These are phyloP conservation scores for Apodemia duryi DNA, from an alignment of 2,888 invertebrate genomes.

Conservation along the genomic window DNA sequence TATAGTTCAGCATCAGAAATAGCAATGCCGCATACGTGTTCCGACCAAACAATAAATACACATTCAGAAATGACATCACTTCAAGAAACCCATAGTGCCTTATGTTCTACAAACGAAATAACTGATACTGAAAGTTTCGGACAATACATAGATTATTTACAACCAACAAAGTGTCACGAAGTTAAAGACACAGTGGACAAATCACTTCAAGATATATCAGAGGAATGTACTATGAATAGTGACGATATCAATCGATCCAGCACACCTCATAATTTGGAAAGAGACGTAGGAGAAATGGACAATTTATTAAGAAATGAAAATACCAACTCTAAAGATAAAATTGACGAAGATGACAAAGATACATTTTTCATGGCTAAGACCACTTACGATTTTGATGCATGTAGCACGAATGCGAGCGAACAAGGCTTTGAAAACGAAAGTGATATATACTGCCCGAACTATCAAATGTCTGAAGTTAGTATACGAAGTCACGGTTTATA, in stretches of 20 bases:
- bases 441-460: slow-evolving; percentile 80
- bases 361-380: slow-evolving; percentile 65
- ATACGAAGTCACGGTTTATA: slow-evolving; percentile 82
- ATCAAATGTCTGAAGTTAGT: slow-evolving; percentile 82
- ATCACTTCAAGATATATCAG: slow-evolving; percentile 68
- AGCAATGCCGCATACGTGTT: slow-evolving; percentile 73
- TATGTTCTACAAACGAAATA: slow-evolving; percentile 72
- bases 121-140: slow-evolving; percentile 75
- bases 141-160: slow-evolving; percentile 69
- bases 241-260: slow-evolving; percentile 59
- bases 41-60: slow-evolving; percentile 72
- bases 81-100: slow-evolving; percentile 70
- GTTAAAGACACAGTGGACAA: slow-evolving; percentile 58
- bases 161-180: slow-evolving; percentile 55
- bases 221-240: slow-evolving; percentile 69
- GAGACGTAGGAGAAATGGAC: slow-evolving; percentile 49
- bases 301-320: slow-evolving; percentile 50
- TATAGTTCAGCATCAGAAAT: slow-evolving; percentile 82
- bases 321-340: slow-evolving; percentile 53
- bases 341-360: slow-evolving; percentile 61
- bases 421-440: slow-evolving; percentile 79
- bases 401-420: slow-evolving; percentile 69
- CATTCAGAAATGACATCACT: slow-evolving; percentile 71
- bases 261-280: slow-evolving; percentile 50
- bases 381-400: slow-evolving; percentile 67